Conservation (phyloP, 2,797 vertebrate genomes). For the Chelon labrosus region DNA sequence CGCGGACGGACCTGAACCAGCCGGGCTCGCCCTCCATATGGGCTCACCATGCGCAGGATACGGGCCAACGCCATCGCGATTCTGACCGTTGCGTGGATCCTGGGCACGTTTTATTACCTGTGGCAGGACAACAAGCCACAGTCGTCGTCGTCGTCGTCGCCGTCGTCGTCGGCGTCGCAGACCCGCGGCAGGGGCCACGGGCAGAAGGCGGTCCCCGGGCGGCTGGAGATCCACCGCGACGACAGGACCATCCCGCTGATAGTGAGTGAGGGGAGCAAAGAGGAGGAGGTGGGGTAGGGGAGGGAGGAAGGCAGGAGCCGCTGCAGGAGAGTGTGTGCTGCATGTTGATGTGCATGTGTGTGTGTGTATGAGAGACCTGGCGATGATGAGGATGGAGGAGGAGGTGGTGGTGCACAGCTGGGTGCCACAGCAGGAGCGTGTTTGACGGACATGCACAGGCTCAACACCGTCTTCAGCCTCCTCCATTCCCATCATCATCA, state of each 20-base stretch:
- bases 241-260: slow-evolving; percentile 92
- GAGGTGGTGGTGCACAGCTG: slow-evolving; percentile 50
- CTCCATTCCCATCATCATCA: not conserved
- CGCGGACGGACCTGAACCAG: slow-evolving; percentile 56
- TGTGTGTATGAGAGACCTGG: slow-evolving; percentile 22
- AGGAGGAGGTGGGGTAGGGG: not conserved
- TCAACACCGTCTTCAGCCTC: not conserved
- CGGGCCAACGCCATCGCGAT: slow-evolving; percentile 98
- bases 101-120: slow-evolving; percentile 99
- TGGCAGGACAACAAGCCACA: slow-evolving; percentile 98
- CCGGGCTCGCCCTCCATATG: slow-evolving; percentile 81
- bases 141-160: slow-evolving; percentile 68
- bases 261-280: slow-evolving; percentile 84
- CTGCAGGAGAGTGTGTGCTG: slow-evolving; percentile 81
- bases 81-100: slow-evolving; percentile 97
- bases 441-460: not conserved
- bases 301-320: slow-evolving; percentile 16
- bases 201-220: slow-evolving; percentile 80
- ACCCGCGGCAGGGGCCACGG: slow-evolving; percentile 78
- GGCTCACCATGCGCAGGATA: slow-evolving; percentile 96
- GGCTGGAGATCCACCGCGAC: slow-evolving; percentile 90
- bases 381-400: slow-evolving; percentile 27
- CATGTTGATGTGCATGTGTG: slow-evolving; percentile 74
- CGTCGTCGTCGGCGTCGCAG: slow-evolving; percentile 81
- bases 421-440: slow-evolving; percentile 30